Evolutionary conservation across 2,888 invertebrate genomes (phyloP), one percentile per base, ranked within the genome.

Genomic region (Epistrophe eligans): DNA sequence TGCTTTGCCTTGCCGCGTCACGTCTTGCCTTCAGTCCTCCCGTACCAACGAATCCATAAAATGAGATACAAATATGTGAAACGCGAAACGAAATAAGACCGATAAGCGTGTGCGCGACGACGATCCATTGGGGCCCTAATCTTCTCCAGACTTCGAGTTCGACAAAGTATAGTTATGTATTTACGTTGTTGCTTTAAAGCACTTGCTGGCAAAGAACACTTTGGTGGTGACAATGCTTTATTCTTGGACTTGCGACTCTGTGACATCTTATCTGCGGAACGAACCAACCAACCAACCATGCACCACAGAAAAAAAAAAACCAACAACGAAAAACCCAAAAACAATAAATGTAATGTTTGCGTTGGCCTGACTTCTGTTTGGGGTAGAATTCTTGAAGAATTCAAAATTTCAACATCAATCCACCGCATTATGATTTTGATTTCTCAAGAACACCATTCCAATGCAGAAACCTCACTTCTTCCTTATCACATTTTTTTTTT

Each of bases 201-300:
- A 81, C 84, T 84, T 81, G 84, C 67, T 24, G 40, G 15, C 67
- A 77, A 76, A 71, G 55, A 77, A 71, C 11, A 72, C 58, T 60
- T 60, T 72, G 45, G 45, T 67, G 45, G 57, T 67, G 80, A 62
- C 73, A 48, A 48, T 64, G 55, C 38, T n/a, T 52, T 71, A 80
- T 64, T 76, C 80, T 72, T 84, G 74, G 80, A 55, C 77, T 67
- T 71, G 62, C 35, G 62, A 50, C 70, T 66, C 70, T 40, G 40
- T 38, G 60, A 70, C 81, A 73, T 81, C 81, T 85, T 85, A 85
- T 85, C 84, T 85, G 43, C 38, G 45, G 19, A 32, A 19, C 50
- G n/a, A 55, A 55, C 9, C 13, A 40, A 40, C 24, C 58, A 60
- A 71, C 64, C 50, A 76, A 24, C 24, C 24, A 24, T 67, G 52